Evolutionary conservation across 2,797 vertebrate species (phyloP), one percentile per base, ranked within the genome.

Genomic region (Cephalopachus bancanus): DNA sequence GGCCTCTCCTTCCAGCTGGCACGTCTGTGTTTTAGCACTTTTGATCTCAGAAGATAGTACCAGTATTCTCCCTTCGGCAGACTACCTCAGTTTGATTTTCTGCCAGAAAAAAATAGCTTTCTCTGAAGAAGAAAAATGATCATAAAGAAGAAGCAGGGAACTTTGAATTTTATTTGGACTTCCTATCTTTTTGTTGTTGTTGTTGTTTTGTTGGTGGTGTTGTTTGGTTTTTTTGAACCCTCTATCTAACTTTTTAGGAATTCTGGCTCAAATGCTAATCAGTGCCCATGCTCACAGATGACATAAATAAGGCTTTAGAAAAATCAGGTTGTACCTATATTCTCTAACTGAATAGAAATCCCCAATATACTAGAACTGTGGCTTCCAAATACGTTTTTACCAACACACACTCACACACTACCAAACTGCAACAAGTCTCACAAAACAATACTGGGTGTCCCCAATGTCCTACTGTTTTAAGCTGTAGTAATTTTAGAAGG

Each of bases 141-240:
- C 16, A 85, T 78, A 91, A 90, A 60, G 7, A 8, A 93, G 26
- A 95, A 6, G 44, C 15, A 53, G 20, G 69, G 19, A 74, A 44
- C 20, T 87, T 91, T 89, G 83, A 71, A 30, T 79, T 91, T 83
- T 74, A 83, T 72, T 49, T 79, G 51, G 64, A 91, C 33, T 89
- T 28, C 51, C 14, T 51, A 19, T n/a, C 44, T 95, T 14, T 0
- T 85, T 93, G 37, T 37, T 37, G 37, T 37, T 37, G 37, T 37
- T 37, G 37, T 37, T 37, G 3, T 37, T 37, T 37, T 37, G 37
- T 37, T 37, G 37, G 37, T 37, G 37, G 37, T 37, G 37, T 37
- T 37, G 37, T 37, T 37, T 37, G 37, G 37, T 37, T 85, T 83
- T 85, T 81, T 53, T 44, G 79, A 53, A 20, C 20, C 22, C 64